Evolutionary conservation across 2,113 vertebrate genomes (phyloP), one percentile per base, ranked within the genome.

Genomic region (Abramis brama): DNA sequence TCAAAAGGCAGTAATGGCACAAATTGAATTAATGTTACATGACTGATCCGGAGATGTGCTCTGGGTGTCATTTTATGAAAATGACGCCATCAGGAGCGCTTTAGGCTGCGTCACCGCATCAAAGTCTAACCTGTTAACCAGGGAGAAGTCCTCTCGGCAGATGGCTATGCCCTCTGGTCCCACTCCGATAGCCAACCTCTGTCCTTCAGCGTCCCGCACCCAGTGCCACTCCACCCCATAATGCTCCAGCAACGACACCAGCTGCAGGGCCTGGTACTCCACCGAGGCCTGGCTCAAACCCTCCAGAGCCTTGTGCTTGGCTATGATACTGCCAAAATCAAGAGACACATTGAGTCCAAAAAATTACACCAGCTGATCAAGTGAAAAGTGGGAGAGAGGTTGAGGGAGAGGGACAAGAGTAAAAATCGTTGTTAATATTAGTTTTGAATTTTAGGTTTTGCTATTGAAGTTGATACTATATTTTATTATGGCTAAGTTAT

Each of bases 201-300:
- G 97, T 11, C 95, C 96, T 71, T 97, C 96, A 0, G 96, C 96
- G 0, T 99, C 97, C 36, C 97, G 95, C 33, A 95, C 97, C 3
- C 96, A 95, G 89, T 99, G 98, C 98, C 98, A 99, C 89, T 99
- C 98, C 23, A 99, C 95, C 0, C 98, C 98, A 3, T 99, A 99
- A 89, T 98, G 97, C 88, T 99, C 97, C 92, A 99, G 92, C 0
- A 95, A 92, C 0, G 98, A 97, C 39, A 96, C 95, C 64, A 97
- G 95, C 95, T 99, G 98, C 74, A 99, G 94, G 82, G 97, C 94
- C 87, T 98, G 97, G 85, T 99, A 99, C 86, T 99, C 97, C 66
- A 96, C 97, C 0, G 97, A 97, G 36, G 94, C 94, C 89, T 95
- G 97, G 90, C 95, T 96, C 82, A 94, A 80, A 11, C 97, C 97